Evolutionary conservation across 2,888 invertebrate genomes (phyloP).

Genomic region (Bombylius major): DNA sequence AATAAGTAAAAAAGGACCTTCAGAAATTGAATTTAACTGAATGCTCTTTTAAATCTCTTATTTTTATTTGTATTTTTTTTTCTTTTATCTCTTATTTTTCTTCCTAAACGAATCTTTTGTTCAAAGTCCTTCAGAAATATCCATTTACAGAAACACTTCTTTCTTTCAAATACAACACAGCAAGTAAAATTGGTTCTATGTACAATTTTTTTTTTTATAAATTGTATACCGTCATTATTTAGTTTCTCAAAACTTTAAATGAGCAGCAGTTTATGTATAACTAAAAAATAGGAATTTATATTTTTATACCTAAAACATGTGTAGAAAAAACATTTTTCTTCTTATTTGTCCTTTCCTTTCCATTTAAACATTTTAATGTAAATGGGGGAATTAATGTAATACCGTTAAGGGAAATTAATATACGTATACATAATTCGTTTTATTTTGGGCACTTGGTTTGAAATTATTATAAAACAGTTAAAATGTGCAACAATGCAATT

Average conservation of each 20-base stretch:
- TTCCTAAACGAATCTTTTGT: not conserved
- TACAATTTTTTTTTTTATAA: too few species aligned
- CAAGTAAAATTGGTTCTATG: not conserved
- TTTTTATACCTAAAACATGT: too few species aligned
- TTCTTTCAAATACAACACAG: too few species aligned
- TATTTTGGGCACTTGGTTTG: too few species aligned
- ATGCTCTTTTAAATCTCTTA: constrained; percentile 2
- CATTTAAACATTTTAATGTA: too few species aligned
- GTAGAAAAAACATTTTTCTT: too few species aligned
- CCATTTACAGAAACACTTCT: constrained; percentile 6
- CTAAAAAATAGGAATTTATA: too few species aligned
- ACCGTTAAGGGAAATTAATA: not conserved
- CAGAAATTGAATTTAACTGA: constrained; percentile 6
- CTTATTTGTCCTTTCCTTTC: too few species aligned
- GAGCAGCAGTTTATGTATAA: too few species aligned
- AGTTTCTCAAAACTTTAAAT: too few species aligned
- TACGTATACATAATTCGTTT: not conserved
- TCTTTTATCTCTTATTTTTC: not conserved
- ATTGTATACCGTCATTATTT: too few species aligned
- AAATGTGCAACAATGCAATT: not conserved
- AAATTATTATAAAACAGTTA: not conserved
- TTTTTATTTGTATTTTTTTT: not conserved
- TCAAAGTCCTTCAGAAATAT: constrained; percentile 2
- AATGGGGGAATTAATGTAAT: not conserved
- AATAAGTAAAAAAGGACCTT: constrained; percentile 1